Percentiles rank a stretch among this genome's conserved stretches.
These are phyloP conservation scores for Chelonoidis abingdonii DNA, from an alignment of 2,113 vertebrate genomes.

Conservation along the genomic window DNA sequence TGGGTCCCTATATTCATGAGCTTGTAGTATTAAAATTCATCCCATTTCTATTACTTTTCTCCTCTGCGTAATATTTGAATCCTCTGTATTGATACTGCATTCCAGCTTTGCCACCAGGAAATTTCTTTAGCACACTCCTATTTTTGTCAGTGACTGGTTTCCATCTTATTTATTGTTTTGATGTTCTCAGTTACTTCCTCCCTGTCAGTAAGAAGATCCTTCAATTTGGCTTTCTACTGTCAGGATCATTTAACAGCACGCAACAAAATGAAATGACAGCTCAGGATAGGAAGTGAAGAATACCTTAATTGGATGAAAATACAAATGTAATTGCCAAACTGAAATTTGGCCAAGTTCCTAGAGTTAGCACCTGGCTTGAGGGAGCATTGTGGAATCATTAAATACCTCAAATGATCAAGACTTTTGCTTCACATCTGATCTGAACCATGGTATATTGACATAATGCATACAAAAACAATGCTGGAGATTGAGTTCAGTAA, in stretches of 20 bases:
- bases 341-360: neutral
- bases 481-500: neutral
- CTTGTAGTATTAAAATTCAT: neutral
- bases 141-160: neutral
- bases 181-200: neutral
- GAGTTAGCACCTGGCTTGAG: neutral
- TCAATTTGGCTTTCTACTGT: neutral
- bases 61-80: neutral
- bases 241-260: neutral
- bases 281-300: neutral
- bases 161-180: neutral
- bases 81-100: neutral
- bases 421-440: neutral
- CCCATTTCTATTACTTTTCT: neutral
- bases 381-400: neutral
- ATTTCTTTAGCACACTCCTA: neutral
- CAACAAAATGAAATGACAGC: neutral
- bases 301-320: accelerated
- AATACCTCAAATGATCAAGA: accelerated
- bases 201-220: neutral
- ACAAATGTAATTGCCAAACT: neutral
- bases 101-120: neutral
- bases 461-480: neutral
- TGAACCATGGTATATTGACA: neutral
- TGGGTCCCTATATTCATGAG: neutral